These are phyloP conservation scores for Gallinago stenura DNA, from an alignment of 2,797 vertebrate species.

Conservation along the genomic window DNA sequence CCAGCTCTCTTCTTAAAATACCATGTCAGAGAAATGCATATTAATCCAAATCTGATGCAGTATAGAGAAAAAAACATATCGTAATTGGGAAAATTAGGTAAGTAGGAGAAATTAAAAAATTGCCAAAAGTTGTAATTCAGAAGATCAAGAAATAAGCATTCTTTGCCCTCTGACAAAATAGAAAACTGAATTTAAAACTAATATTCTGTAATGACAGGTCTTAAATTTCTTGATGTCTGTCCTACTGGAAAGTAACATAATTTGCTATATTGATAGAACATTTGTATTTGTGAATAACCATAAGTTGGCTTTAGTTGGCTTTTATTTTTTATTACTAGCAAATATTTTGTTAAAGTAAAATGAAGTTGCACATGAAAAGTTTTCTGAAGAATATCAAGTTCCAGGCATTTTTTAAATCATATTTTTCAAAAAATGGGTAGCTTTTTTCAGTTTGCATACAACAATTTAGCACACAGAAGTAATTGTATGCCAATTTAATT, in stretches of 20 bases:
- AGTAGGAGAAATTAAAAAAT: background rate
- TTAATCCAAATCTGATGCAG: background rate
- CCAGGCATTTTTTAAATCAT: background rate
- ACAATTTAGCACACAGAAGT: background rate
- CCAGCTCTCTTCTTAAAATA: background rate
- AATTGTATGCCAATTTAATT: background rate
- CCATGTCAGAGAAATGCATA: background rate
- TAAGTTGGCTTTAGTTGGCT: background rate
- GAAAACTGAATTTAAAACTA: background rate
- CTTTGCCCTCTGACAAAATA: background rate
- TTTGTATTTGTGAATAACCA: background rate
- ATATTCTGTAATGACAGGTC: background rate
- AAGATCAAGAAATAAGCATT: background rate
- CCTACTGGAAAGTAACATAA: background rate
- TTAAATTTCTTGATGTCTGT: background rate
- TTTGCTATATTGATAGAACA: background rate
- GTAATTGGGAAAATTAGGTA: background rate
- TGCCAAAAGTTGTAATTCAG: background rate
- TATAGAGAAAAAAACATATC: background rate
- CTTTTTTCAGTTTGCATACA: background rate
- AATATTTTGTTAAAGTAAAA: background rate
- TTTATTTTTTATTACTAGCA: background rate
- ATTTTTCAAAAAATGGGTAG: background rate
- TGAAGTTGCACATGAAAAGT: background rate
- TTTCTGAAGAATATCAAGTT: background rate